Evolutionary conservation across 2,113 vertebrate species (phyloP).

Genomic region (Chloropsis hardwickii): DNA sequence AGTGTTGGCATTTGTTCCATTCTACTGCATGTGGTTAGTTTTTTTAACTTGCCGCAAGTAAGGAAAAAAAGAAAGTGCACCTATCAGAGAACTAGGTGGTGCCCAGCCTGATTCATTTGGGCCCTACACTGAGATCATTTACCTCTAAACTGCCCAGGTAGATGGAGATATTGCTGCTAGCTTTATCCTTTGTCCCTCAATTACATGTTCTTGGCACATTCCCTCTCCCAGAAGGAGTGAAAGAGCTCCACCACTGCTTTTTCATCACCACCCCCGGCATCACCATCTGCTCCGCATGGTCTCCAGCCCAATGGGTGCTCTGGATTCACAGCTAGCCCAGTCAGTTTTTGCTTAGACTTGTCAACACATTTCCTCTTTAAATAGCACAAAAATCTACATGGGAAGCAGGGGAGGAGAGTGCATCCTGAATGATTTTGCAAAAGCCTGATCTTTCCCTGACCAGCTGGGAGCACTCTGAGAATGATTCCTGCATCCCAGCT

Average conservation of each 20-base stretch:
- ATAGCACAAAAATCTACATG: not conserved
- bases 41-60: not conserved
- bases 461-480: not conserved
- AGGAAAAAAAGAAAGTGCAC: not conserved
- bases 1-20: not conserved
- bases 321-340: not conserved
- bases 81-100: not conserved
- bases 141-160: not conserved
- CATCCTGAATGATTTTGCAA: not conserved
- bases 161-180: not conserved
- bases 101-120: not conserved
- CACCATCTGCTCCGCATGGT: not conserved
- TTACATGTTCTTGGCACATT: not conserved
- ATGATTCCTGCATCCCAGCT: not conserved
- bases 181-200: not conserved
- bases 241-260: not conserved
- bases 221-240: not conserved
- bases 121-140: not conserved
- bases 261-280: not conserved
- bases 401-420: too few relatives aligned
- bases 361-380: conserved; percentile 14
- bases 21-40: not conserved
- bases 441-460: not conserved
- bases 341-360: not conserved
- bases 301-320: not conserved